A percentile compares a stretch with the other conserved stretches of the same genome.
Conservation (phyloP, 2,888 invertebrate species). For the Hirtodrosophila confusa region DNA sequence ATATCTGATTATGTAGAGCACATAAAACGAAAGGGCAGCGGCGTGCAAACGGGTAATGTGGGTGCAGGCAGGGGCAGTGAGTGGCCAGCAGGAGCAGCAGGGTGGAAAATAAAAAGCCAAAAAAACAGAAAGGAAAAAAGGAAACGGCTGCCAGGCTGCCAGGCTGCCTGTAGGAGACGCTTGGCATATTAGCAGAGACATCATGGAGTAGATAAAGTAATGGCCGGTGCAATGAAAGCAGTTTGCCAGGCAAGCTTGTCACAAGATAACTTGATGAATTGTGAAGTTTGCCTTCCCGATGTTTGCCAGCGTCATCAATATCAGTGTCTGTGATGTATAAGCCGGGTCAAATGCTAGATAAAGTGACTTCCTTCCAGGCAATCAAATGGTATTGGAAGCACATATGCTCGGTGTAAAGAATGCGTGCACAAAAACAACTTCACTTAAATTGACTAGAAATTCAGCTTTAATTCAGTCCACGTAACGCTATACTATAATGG, state of each 20-base stretch:
- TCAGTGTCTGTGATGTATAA: slow-evolving; percentile 20
- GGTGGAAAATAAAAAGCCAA: slow-evolving; percentile 25
- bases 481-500: too few relatives aligned
- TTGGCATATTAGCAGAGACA: slow-evolving; percentile 68
- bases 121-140: slow-evolving; percentile 10
- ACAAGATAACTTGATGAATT: slow-evolving; percentile 58
- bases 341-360: slow-evolving; percentile 28
- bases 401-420: too few relatives aligned
- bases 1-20: slow-evolving; percentile 76
- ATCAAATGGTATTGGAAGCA: slow-evolving; percentile 16
- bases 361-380: slow-evolving; percentile 6
- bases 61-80: slow-evolving; percentile 31
- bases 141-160: slow-evolving; percentile 9
- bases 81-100: slow-evolving; percentile 25
- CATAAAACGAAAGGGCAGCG: slow-evolving; percentile 58
- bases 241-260: slow-evolving; percentile 23
- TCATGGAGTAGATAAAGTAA: slow-evolving; percentile 68
- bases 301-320: slow-evolving; percentile 53
- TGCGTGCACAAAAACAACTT: too few relatives aligned
- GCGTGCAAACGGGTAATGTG: slow-evolving; percentile 33
- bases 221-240: slow-evolving; percentile 62
- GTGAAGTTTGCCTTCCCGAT: slow-evolving; percentile 52
- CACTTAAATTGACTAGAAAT: too few relatives aligned
- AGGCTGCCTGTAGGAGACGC: slow-evolving; percentile 36
- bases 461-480: too few relatives aligned